Evolutionary conservation across 1,140 invertebrate genomes (phyloP).

Genomic region (Drosophila sulfurigaster): DNA sequence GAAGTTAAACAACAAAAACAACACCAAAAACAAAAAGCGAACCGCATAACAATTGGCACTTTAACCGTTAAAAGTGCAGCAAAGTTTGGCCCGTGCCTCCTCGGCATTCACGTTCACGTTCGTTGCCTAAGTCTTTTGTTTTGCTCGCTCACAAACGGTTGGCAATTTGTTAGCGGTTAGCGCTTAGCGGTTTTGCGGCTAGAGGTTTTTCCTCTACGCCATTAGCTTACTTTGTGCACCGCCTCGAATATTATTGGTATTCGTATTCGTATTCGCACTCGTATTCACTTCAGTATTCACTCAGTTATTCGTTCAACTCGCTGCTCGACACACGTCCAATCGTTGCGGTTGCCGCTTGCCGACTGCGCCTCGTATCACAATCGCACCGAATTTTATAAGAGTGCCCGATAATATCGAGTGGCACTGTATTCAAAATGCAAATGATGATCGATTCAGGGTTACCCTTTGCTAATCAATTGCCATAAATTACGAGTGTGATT

Average conservation of each 20-base stretch:
- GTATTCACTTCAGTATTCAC: slow-evolving; percentile 15
- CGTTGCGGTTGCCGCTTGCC: slow-evolving; percentile 64
- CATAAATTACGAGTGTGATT: neutral
- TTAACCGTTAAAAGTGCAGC: slow-evolving; percentile 63
- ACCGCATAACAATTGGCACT: slow-evolving; percentile 72
- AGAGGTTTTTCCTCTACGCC: slow-evolving; percentile 45
- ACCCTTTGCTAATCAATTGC: slow-evolving; percentile 26
- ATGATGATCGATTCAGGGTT: neutral
- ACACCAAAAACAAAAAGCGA: slow-evolving; percentile 48
- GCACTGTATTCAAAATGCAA: neutral
- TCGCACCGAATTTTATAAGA: slow-evolving; percentile 77
- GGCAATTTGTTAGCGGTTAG: slow-evolving; percentile 61
- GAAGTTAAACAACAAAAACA: slow-evolving; percentile 21
- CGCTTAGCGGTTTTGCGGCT: neutral
- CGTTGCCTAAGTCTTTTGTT: slow-evolving; percentile 82
- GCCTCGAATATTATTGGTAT: slow-evolving; percentile 19
- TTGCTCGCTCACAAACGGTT: slow-evolving; percentile 10
- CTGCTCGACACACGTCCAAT: slow-evolving; percentile 69
- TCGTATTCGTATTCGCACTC: slow-evolving; percentile 21
- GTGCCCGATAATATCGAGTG: slow-evolving; percentile 39
- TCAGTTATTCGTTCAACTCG: slow-evolving; percentile 28
- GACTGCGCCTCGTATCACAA: slow-evolving; percentile 67
- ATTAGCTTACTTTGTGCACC: slow-evolving; percentile 68
- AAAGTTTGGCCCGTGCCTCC: slow-evolving; percentile 34
- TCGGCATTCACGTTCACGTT: slow-evolving; percentile 45